Conservation (phyloP, 2,797 vertebrate species). For the Myotis planiceps region DNA sequence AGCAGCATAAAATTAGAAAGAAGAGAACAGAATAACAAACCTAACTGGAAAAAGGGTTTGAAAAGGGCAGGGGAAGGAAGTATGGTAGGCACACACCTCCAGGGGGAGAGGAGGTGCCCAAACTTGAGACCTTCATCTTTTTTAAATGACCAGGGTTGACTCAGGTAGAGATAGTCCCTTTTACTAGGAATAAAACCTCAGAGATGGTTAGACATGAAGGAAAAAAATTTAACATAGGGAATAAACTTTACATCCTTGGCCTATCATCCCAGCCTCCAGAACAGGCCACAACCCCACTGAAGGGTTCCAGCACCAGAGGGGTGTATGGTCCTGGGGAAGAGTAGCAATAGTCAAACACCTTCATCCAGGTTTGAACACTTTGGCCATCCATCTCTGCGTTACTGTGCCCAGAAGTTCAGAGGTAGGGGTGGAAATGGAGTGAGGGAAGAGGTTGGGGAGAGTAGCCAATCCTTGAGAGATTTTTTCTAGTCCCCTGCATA, state of each 20-base stretch:
- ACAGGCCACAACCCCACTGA: background rate
- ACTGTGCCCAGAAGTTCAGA: background rate
- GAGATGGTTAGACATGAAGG: background rate
- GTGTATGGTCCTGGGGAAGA: background rate
- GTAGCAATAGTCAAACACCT: background rate
- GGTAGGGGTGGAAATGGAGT: background rate
- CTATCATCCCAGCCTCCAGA: background rate
- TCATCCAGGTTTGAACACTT: background rate
- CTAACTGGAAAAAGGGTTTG: constrained; percentile 21
- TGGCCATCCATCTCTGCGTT: background rate
- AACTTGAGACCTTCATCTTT: background rate
- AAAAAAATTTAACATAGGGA: background rate
- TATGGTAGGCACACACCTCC: background rate
- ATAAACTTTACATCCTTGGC: background rate
- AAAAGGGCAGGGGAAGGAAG: background rate
- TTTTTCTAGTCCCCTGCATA: constrained; percentile 19
- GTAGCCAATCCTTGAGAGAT: background rate
- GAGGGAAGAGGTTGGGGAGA: background rate
- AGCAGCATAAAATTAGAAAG: constrained; percentile 48
- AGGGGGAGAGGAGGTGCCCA: background rate
- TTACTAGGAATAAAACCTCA: constrained; percentile 16
- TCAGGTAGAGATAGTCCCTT: background rate
- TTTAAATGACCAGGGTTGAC: background rate
- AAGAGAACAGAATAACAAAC: constrained; percentile 57
- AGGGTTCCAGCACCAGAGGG: constrained; percentile 24